A percentile compares a stretch with the other conserved stretches of the same genome.
Conservation (phyloP, 2,888 invertebrate species). For the Chelonus formosanus region DNA sequence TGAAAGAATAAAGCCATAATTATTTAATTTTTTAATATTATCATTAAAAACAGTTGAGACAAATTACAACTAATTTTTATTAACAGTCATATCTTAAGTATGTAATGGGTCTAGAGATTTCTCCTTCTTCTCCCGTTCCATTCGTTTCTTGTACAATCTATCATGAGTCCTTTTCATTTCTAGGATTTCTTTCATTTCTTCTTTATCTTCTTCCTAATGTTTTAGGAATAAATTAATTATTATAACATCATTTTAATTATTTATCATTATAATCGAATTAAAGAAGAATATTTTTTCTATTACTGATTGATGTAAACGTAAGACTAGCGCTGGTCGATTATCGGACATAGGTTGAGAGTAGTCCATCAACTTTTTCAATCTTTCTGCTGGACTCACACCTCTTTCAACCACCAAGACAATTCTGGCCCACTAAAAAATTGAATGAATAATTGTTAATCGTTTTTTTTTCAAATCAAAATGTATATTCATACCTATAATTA, state of each 20-base stretch:
- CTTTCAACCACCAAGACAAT: slow-evolving; percentile 97
- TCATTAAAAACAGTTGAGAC: no score
- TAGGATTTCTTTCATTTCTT: slow-evolving; percentile 91
- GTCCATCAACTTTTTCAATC: slow-evolving; percentile 83
- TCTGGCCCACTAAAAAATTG: slow-evolving; percentile 84
- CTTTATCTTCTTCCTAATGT: slow-evolving; percentile 86
- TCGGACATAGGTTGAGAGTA: slow-evolving; percentile 97
- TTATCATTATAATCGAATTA: no score
- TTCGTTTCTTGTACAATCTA: slow-evolving; percentile 78
- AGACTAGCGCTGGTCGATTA: slow-evolving; percentile 83
- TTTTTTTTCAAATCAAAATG: not conserved
- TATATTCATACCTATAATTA: no score
- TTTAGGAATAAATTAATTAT: no score
- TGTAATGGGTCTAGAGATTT: slow-evolving; percentile 2
- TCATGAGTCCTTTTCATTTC: slow-evolving; percentile 91
- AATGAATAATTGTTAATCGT: not conserved
- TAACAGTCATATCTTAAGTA: slow-evolving; percentile 1
- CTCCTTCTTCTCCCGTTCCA: slow-evolving; percentile 47
- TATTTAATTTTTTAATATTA: no score
- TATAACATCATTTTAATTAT: no score
- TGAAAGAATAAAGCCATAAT: no score
- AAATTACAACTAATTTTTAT: no score
- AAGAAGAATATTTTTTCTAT: slow-evolving; percentile 46
- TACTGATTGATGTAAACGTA: slow-evolving; percentile 89
- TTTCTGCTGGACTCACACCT: slow-evolving; percentile 90